phyloP scores from a whole-genome alignment of 2,113 vertebrate species.

The Pluvialis apricaria region DNA sequence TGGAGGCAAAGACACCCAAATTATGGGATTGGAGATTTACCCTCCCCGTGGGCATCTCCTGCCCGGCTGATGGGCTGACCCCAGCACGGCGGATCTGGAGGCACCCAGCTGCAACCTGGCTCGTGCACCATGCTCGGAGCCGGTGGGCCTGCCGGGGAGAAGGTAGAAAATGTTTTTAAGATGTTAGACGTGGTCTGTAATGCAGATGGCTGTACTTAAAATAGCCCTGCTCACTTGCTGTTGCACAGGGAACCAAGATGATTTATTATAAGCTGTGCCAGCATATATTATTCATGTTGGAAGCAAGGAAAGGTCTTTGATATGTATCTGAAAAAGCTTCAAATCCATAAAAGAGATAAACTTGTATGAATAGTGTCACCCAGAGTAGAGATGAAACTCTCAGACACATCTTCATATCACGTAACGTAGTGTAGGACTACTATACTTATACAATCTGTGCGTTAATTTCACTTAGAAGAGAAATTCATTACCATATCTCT shows the following conservation, averaged over 20 bases:
- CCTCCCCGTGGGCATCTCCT: neutral
- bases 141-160: rapidly evolving
- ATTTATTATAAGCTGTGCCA: constrained; percentile 73
- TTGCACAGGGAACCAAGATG: constrained; percentile 38
- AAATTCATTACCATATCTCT: neutral
- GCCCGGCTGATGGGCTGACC: too few species aligned
- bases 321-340: constrained; percentile 73
- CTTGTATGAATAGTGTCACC: constrained; percentile 64
- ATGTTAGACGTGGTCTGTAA: neutral
- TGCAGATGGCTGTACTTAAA: neutral
- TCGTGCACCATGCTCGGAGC: rapidly evolving
- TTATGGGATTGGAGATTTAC: neutral
- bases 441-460: neutral
- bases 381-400: constrained; percentile 48
- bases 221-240: neutral
- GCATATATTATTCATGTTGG: constrained; percentile 73
- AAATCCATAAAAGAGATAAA: constrained; percentile 72
- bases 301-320: constrained; percentile 70
- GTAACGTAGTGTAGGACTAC: neutral
- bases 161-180: neutral
- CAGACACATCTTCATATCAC: constrained; percentile 32
- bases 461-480: constrained; percentile 57
- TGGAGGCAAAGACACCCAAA: neutral
- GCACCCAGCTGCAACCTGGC: too few species aligned
- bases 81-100: rapidly evolving